Percentiles rank a stretch among this genome's conserved stretches.
These are phyloP conservation scores for Cherax quadricarinatus DNA, from an alignment of 1,140 invertebrate genomes.

Conservation along the genomic window DNA sequence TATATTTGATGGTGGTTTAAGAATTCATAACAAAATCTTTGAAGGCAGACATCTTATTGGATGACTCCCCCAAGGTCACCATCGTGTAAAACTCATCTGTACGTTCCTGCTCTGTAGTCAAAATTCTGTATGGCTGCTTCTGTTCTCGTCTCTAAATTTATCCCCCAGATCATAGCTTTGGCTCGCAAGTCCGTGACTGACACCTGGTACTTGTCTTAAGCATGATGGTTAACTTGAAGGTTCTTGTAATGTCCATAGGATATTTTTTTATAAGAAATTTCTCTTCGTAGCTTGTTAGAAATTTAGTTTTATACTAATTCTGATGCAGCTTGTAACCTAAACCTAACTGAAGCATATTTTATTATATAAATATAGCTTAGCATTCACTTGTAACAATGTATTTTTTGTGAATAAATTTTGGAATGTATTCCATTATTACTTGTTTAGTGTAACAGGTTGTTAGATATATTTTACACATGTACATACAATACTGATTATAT, in stretches of 20 bases:
- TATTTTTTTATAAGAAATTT: background rate
- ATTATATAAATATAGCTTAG: background rate
- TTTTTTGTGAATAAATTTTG: background rate
- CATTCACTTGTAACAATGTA: background rate
- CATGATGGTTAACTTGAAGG: constrained; percentile 12
- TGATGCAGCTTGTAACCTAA: background rate
- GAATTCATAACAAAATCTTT: constrained; percentile 7
- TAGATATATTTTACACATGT: background rate
- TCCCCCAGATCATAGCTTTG: constrained; percentile 14
- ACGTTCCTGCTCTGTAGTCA: constrained; percentile 16
- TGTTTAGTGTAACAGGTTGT: background rate
- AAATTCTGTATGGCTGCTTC: constrained; percentile 47
- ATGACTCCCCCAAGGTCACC: constrained; percentile 52
- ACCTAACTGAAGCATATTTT: background rate
- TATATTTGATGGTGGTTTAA: background rate
- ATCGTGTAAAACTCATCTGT: constrained; percentile 31
- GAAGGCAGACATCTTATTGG: constrained; percentile 25
- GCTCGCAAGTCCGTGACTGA: constrained; percentile 39
- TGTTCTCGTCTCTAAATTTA: constrained; percentile 49
- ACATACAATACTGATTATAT: background rate
- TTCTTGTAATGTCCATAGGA: background rate
- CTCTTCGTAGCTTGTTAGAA: background rate
- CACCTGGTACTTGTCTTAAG: constrained; percentile 35
- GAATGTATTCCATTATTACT: background rate
- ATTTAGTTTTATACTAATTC: constrained; percentile 1